Percentiles rank a stretch among this genome's conserved stretches.
phyloP scores from a whole-genome alignment of 37 sponge, comb jelly and placozoan species.

The Dysidea cf. avara region DNA sequence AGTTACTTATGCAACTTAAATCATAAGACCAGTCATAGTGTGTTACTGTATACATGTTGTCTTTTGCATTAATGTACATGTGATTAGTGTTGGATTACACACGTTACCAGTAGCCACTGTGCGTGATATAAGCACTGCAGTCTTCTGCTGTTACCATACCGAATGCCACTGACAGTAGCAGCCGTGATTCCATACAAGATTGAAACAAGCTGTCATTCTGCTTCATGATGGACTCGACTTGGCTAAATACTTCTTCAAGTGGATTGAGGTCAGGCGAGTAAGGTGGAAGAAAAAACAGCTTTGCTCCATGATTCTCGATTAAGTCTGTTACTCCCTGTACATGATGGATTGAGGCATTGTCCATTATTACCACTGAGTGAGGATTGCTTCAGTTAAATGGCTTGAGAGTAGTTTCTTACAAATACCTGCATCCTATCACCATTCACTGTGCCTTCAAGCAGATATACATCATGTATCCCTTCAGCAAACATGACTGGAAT shows the following conservation, averaged over 20 bases:
- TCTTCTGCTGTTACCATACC: constrained; percentile 6
- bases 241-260: constrained; percentile 6
- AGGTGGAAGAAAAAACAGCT: constrained; percentile 12
- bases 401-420: background rate
- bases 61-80: no score
- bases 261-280: constrained; percentile 31
- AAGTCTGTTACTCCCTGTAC: background rate
- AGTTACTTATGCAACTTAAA: background rate
- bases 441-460: constrained; percentile 13
- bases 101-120: constrained; percentile 15
- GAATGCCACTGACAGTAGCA: background rate
- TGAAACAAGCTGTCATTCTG: constrained; percentile 16
- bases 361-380: constrained; percentile 8
- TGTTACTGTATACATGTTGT: background rate
- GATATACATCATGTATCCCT: constrained; percentile 15
- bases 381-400: constrained; percentile 21
- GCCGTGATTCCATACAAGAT: background rate
- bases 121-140: constrained; percentile 5
- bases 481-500: background rate
- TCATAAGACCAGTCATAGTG: background rate
- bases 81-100: no score
- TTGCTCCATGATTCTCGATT: constrained; percentile 21
- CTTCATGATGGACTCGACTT: constrained; percentile 7
- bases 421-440: constrained; percentile 4
- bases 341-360: constrained; percentile 24